Conservation (phyloP, 2,113 vertebrate genomes). For the Okapia johnstoni region DNA sequence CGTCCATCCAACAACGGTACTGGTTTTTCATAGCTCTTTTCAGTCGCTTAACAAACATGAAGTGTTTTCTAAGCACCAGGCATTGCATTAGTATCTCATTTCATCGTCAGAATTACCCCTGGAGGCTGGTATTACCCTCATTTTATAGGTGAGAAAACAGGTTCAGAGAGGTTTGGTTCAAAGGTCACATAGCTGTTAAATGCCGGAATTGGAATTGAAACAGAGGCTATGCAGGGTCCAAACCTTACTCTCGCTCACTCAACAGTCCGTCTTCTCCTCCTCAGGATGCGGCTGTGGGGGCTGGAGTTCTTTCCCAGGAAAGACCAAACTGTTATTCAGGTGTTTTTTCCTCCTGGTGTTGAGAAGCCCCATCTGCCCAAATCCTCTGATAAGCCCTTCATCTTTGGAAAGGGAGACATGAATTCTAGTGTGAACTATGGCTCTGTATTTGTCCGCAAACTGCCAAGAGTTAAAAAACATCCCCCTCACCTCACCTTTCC, state of each 20-base stretch:
- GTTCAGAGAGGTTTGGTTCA: neutral
- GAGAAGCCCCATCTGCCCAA: neutral
- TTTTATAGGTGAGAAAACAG: neutral
- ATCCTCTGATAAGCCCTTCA: neutral
- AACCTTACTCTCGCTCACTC: neutral
- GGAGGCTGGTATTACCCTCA: neutral
- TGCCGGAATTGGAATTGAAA: neutral
- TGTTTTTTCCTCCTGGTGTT: neutral
- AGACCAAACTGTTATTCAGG: neutral
- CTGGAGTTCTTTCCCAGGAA: neutral
- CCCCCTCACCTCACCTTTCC: neutral
- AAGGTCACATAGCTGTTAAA: neutral
- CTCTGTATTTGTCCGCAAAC: neutral
- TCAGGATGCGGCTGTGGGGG: fast-evolving
- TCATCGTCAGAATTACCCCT: neutral
- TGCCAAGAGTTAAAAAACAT: neutral
- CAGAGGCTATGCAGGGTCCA: neutral
- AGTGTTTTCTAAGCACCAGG: neutral
- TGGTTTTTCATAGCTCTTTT: neutral
- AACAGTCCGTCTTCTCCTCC: fast-evolving
- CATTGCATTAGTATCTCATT: neutral
- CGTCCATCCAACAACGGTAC: neutral
- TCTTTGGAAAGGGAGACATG: neutral
- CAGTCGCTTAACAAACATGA: neutral
- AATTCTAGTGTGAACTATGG: neutral